phyloP scores from a whole-genome alignment of 1,140 invertebrate genomes.

The Apolygus lucorum region DNA sequence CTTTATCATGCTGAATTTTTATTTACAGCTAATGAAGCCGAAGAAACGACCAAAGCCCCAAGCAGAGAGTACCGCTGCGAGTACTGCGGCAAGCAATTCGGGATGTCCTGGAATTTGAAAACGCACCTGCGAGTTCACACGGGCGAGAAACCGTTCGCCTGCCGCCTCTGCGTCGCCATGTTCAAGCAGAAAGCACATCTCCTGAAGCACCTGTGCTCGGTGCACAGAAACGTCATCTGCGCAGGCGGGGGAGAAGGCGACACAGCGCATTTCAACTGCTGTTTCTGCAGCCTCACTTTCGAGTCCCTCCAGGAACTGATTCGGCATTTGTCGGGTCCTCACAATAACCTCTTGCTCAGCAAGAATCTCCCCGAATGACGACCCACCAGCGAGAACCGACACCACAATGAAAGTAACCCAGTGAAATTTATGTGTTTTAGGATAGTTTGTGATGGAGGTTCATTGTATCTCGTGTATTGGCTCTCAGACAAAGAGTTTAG shows the following conservation, averaged over 20 bases:
- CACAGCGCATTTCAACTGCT: constrained; percentile 64
- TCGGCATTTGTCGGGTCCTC: constrained; percentile 71
- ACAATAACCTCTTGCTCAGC: constrained; percentile 73
- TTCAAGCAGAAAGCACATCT: constrained; percentile 82
- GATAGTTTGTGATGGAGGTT: no score
- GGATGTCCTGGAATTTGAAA: constrained; percentile 82
- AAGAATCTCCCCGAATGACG: constrained; percentile 65
- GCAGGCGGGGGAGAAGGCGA: constrained; percentile 47
- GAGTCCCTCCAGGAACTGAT: constrained; percentile 74
- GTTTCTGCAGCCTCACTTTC: constrained; percentile 73
- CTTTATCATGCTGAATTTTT: no score
- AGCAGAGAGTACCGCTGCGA: constrained; percentile 74
- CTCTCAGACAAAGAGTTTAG: no score
- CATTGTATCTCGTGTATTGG: no score
- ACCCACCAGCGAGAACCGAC: neutral
- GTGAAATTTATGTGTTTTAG: constrained; percentile 6
- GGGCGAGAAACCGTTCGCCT: constrained; percentile 78
- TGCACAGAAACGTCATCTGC: constrained; percentile 73
- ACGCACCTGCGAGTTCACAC: constrained; percentile 76
- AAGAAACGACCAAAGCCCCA: constrained; percentile 29
- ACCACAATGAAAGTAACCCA: neutral
- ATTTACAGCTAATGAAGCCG: constrained; percentile 10
- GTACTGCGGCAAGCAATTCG: constrained; percentile 81
- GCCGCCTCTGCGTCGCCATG: constrained; percentile 75
- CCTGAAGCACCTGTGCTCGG: constrained; percentile 74